A percentile compares a stretch with the other conserved stretches of the same genome.
Conservation (phyloP, 2,113 vertebrate genomes). For the Xerus inauris region DNA sequence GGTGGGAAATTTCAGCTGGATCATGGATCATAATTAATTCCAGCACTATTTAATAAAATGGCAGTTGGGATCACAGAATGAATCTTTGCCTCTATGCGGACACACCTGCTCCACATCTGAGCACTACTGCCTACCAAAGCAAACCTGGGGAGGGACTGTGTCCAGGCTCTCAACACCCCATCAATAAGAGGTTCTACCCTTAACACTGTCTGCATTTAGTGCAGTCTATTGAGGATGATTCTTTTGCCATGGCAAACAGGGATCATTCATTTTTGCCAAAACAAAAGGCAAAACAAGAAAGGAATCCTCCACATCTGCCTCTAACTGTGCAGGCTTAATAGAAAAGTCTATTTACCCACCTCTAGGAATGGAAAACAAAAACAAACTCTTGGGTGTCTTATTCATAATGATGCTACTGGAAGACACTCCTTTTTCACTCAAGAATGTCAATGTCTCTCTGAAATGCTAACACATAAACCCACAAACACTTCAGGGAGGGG, state of each 20-base stretch:
- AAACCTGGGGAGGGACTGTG: neutral
- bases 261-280: neutral
- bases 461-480: neutral
- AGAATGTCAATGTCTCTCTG: neutral
- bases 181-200: neutral
- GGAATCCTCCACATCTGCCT: neutral
- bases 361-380: neutral
- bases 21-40: neutral
- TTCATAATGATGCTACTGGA: neutral
- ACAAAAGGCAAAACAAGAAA: neutral
- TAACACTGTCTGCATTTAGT: neutral
- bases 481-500: neutral
- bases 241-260: neutral
- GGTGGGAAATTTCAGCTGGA: neutral
- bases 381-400: neutral
- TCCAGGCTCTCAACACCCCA: neutral
- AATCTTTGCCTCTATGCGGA: neutral
- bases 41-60: neutral
- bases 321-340: neutral
- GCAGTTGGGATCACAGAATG: neutral
- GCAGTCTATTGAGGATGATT: neutral
- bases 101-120: neutral
- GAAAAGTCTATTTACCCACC: neutral
- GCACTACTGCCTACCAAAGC: fast-evolving
- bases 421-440: neutral